Base-by-base conservation (phyloP, 1,140 invertebrate genomes). In the Phymorhynchus buccinoides region DNA sequence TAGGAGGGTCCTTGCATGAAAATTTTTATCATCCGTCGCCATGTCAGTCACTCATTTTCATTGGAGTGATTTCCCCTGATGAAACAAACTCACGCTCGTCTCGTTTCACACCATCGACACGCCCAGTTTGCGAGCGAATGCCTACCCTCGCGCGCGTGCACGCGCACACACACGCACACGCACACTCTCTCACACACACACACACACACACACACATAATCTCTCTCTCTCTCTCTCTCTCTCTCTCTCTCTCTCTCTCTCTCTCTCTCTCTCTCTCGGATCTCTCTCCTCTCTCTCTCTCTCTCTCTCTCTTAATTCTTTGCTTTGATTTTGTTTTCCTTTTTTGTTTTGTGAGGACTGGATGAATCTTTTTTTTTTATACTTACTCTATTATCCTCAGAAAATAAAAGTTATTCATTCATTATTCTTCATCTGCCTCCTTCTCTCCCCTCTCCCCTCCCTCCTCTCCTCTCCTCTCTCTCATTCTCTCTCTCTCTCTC, bases 1-100 rank as follows among this genome's bases (percentile, higher is more conserved):
- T 92, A 97, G 96, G 56, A 98, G 96, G 32, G 96, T 97, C 93
- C 96, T 96, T 88, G 96, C 96, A 93, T 97, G 98, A 93, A 97
- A 97, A 86, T 90, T 86, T 80, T 90, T 91, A 44, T 92, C 90
- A 81, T 89, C 90, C 83, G 84, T 77, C 75, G 85, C 79, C 83
- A 80, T 86, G 41, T 83, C 83, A n/a, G 56, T 85, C 75, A 71
- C 41, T 37, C 42, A 30, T 30, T 7, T 37, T 7, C 42, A 52
- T 12, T 12, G 68, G 79, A 82, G 80, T 85, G 81, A 68, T 78
- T 56, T 82, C 79, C 84, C 80, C 77, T 86, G 18, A 22, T 27
- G 2, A 4, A 39, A 56, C 44, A n/a, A 22, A 18, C 73, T 18
- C 35, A 6, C 16, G 16, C 37, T 77, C 16, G 14, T 39, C 16